A percentile compares a stretch with the other conserved stretches of the same genome.
Evolutionary conservation across 2,797 vertebrate species (phyloP).

Genomic region (Lycodopsis pacificus): DNA sequence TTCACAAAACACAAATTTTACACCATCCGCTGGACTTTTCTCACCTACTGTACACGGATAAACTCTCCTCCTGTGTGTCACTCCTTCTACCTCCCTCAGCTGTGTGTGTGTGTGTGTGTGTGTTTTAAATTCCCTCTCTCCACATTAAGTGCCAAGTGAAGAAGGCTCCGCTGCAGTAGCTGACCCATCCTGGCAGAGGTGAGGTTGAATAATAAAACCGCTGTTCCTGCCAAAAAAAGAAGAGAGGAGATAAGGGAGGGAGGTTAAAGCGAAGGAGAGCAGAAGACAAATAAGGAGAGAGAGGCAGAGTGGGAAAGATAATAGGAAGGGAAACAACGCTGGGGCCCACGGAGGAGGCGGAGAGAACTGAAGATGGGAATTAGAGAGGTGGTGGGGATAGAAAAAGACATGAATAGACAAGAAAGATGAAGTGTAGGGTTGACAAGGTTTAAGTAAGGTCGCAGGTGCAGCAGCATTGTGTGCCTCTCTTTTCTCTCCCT

Average conservation of each 20-base stretch:
- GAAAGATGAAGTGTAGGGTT: constrained; percentile 8
- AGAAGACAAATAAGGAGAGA: constrained; percentile 34
- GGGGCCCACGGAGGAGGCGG: not conserved
- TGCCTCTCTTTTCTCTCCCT: constrained; percentile 16
- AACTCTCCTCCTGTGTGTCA: constrained; percentile 40
- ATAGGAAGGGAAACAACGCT: constrained; percentile 16
- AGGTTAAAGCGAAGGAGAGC: constrained; percentile 35
- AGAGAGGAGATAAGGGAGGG: constrained; percentile 40
- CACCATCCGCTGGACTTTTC: constrained; percentile 6
- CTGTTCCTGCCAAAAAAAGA: constrained; percentile 66
- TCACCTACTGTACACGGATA: constrained; percentile 29
- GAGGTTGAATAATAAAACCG: constrained; percentile 65
- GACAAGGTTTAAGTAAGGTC: constrained; percentile 26
- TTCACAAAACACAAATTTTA: constrained; percentile 1
- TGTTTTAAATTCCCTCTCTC: constrained; percentile 23
- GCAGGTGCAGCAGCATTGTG: constrained; percentile 26
- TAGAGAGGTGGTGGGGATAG: not conserved
- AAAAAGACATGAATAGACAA: not conserved
- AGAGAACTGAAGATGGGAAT: constrained; percentile 10
- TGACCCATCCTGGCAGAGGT: constrained; percentile 73
- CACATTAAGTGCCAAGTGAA: constrained; percentile 55
- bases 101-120: not conserved
- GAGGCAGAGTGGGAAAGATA: not conserved
- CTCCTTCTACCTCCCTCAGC: constrained; percentile 28
- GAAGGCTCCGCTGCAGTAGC: constrained; percentile 66